Percentiles rank a stretch among this genome's conserved stretches.
Evolutionary conservation across 2,113 vertebrate species (phyloP).

Genomic region (Podilymbus podiceps): DNA sequence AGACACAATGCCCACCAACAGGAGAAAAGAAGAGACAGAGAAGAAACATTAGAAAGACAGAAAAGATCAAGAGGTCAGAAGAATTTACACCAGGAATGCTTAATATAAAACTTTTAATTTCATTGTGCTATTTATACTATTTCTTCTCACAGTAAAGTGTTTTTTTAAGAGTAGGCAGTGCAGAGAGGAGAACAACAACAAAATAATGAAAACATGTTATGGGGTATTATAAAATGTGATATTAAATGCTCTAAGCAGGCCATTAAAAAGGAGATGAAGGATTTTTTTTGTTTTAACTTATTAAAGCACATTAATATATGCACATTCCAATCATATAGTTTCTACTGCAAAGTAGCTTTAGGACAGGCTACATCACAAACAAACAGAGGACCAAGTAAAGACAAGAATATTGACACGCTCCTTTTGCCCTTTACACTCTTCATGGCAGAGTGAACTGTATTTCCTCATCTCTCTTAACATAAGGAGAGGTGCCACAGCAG

Average conservation of each 20-base stretch:
- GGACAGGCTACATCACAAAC: background rate
- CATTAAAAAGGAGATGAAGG: background rate
- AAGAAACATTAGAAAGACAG: constrained; percentile 6
- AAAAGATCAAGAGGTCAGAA: background rate
- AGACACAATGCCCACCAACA: background rate
- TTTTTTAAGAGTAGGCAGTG: background rate
- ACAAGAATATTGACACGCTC: background rate
- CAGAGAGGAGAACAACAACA: background rate
- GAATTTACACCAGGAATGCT: background rate
- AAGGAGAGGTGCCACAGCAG: background rate
- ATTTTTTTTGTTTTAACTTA: background rate
- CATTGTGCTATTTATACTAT: background rate
- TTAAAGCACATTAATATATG: background rate
- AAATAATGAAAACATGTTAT: background rate
- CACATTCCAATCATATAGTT: background rate
- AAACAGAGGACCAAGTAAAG: background rate
- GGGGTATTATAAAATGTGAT: background rate
- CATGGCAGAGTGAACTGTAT: background rate
- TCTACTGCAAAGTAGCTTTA: background rate
- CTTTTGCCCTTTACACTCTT: background rate
- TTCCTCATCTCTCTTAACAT: background rate
- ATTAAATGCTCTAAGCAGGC: background rate
- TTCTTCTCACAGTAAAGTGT: background rate
- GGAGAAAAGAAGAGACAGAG: background rate
- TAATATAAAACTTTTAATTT: background rate